Percentiles rank a stretch among this genome's conserved stretches.
Evolutionary conservation across 2,797 vertebrate species (phyloP).

Genomic region (Diplodus sargus): DNA sequence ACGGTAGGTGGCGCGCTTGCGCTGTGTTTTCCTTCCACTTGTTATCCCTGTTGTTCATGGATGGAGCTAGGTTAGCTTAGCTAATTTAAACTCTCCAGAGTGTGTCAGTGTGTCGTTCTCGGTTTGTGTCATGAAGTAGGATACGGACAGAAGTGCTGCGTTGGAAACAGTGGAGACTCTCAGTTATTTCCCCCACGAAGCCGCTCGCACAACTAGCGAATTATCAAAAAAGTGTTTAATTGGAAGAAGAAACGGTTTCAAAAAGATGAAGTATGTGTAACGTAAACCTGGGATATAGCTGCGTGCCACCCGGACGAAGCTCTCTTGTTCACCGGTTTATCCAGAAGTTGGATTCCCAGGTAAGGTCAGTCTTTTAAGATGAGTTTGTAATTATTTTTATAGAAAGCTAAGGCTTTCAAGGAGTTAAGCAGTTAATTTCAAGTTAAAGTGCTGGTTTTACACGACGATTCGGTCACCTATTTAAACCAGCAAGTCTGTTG

Average conservation of each 20-base stretch:
- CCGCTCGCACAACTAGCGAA: neutral
- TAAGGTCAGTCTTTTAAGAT: constrained; percentile 43
- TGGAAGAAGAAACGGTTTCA: neutral
- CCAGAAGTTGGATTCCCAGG: constrained; percentile 69
- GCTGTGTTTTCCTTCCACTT: constrained; percentile 34
- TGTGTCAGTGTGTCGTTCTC: constrained; percentile 58
- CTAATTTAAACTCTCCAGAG: constrained; percentile 69
- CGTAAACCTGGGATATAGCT: constrained; percentile 64
- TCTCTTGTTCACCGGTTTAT: constrained; percentile 60
- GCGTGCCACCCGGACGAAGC: constrained; percentile 59
- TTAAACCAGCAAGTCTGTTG: neutral
- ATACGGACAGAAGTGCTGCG: constrained; percentile 15
- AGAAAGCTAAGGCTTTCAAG: neutral
- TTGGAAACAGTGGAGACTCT: neutral
- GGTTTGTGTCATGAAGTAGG: constrained; percentile 38
- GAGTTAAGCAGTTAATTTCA: neutral
- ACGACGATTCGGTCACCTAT: neutral
- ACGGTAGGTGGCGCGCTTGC: constrained; percentile 66
- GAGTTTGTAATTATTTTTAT: neutral
- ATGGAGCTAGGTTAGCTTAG: constrained; percentile 76
- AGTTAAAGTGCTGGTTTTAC: neutral
- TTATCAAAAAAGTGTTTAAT: neutral
- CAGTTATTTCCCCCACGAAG: neutral
- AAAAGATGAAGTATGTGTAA: constrained; percentile 71
- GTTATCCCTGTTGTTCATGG: constrained; percentile 54